These are phyloP conservation scores for Antennarius striatus DNA, from an alignment of 2,113 vertebrate species.

Conservation along the genomic window DNA sequence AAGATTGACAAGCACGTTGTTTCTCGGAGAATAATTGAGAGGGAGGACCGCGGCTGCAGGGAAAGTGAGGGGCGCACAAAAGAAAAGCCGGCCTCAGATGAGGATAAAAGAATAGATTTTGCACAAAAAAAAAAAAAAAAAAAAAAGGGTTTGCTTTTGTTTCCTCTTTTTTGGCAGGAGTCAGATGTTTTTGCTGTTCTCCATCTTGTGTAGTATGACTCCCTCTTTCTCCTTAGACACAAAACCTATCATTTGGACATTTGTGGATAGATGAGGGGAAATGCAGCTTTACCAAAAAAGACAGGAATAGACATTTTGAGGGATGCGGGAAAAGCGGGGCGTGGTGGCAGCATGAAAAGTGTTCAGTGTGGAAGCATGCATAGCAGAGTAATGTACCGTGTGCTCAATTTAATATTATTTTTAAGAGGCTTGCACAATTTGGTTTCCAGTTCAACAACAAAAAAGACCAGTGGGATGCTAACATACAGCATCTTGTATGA, in stretches of 20 bases:
- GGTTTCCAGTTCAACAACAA: too few relatives aligned
- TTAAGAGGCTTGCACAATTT: not conserved
- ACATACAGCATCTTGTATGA: not conserved
- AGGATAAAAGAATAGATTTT: slow-evolving; percentile 60
- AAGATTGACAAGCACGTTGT: slow-evolving; percentile 66
- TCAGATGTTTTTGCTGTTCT: slow-evolving; percentile 61
- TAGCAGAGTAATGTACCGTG: slow-evolving; percentile 15
- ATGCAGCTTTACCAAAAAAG: slow-evolving; percentile 45
- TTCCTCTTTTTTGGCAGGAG: slow-evolving; percentile 52
- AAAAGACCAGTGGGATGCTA: not conserved
- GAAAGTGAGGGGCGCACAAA: slow-evolving; percentile 51
- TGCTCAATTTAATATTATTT: not conserved
- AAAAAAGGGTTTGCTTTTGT: slow-evolving; percentile 53
- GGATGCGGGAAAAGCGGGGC: slow-evolving; percentile 33
- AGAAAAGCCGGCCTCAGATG: slow-evolving; percentile 44
- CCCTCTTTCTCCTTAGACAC: slow-evolving; percentile 52
- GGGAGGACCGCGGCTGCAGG: slow-evolving; percentile 46
- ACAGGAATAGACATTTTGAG: slow-evolving; percentile 68
- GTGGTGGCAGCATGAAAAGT: slow-evolving; percentile 51
- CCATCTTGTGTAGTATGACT: slow-evolving; percentile 61
- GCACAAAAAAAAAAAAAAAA: not conserved
- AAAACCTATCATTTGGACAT: slow-evolving; percentile 74
- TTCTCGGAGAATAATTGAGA: slow-evolving; percentile 60
- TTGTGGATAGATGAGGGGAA: slow-evolving; percentile 58
- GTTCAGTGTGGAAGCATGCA: slow-evolving; percentile 22